Evolutionary conservation across 2,888 invertebrate genomes (phyloP), one percentile per base, ranked within the genome.

Genomic region (Himalopsyche kuldschensis): DNA sequence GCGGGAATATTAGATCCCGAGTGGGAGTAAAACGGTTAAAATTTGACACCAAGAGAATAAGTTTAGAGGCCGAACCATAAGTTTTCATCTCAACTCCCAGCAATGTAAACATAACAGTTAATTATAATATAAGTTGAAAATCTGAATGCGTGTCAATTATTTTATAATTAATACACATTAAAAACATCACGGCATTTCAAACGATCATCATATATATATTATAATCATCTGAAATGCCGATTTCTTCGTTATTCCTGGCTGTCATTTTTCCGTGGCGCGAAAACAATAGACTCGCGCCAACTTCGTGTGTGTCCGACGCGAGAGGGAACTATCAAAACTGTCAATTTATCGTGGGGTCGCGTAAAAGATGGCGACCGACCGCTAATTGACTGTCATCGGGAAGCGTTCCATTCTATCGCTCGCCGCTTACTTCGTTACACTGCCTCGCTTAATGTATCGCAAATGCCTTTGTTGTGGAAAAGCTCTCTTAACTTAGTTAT

Each of bases 371-470:
- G 76, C 76, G 81, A 35, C 32, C 63, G 63, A 10, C 32, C 55
- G 75, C 82, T 82, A 82, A 82, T 82, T 82, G 82, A 78, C 75
- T 63, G 75, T 76, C 78, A 55, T 30, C 82, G 48, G 32, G 35
- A 31, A 63, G 63, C 20, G n/a, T 41, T 24, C 79, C 41, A 15
- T 69, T 27, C 63, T 35, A 80, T 63, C 47, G 46, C 55, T 31
- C 20, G 27, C 6, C 20, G 69, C 35, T 8, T n/a, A 69, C 69
- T 69, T 69, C 27, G 69, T 69, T 69, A 69, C 69, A 1, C 11
- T 27, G 69, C 69, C 30, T 30, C 69, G 11, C 30, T 27, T 69
- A 30, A 41, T 41, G 41, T 69, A 27, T 27, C 69, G 24, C 27
- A 27, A 24, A 27, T 24, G 24, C 69, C 27, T 27, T 69, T 69